These are phyloP conservation scores for Porites australiensis DNA, from an alignment of 64 coral and sea anemone species.

Conservation along the genomic window DNA sequence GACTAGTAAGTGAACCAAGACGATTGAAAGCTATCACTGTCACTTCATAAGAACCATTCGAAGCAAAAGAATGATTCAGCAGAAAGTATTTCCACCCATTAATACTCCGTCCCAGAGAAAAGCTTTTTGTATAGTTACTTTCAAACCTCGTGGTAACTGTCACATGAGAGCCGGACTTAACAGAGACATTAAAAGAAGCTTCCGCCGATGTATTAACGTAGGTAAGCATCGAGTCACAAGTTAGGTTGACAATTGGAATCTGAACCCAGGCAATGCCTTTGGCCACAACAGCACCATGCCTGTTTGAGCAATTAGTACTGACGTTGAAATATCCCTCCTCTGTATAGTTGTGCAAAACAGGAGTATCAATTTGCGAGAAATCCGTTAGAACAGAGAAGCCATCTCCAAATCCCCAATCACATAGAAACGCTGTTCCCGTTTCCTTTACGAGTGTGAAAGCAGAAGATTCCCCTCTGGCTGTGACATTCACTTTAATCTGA, in stretches of 20 bases:
- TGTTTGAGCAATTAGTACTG: slow-evolving; percentile 38
- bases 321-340: slow-evolving; percentile 14
- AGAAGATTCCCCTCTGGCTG: background rate
- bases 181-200: slow-evolving; percentile 4
- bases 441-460: slow-evolving; percentile 7
- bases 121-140: background rate
- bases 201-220: background rate
- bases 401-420: slow-evolving; percentile 71
- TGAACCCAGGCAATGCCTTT: slow-evolving; percentile 35
- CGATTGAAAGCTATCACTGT: background rate
- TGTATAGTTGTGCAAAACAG: slow-evolving; percentile 44
- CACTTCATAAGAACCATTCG: background rate
- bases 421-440: slow-evolving; percentile 61
- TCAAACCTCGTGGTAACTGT: background rate
- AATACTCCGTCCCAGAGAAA: background rate
- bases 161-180: slow-evolving; percentile 16
- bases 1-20: background rate
- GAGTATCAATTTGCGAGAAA: background rate
- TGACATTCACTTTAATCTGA: background rate
- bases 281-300: slow-evolving; percentile 2
- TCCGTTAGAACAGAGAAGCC: slow-evolving; percentile 32
- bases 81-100: background rate
- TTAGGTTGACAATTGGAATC: slow-evolving; percentile 44
- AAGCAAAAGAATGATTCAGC: background rate
- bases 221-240: background rate